Evolutionary conservation across 2,888 invertebrate genomes (phyloP), one percentile per base, ranked within the genome.

Genomic region (Petrophora chlorosata): DNA sequence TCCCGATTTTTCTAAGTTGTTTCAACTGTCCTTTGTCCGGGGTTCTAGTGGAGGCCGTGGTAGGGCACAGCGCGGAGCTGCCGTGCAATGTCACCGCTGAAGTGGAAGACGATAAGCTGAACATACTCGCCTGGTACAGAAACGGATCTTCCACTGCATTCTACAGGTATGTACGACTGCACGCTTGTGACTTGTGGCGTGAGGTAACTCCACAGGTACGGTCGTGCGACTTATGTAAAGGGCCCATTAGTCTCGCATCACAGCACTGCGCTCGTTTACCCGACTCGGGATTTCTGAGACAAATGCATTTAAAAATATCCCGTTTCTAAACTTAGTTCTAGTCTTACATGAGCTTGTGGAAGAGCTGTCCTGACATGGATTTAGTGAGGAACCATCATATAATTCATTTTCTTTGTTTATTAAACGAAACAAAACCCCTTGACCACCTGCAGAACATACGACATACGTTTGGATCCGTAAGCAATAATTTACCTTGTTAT

Each of bases 61-160:
- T 74, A 50, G 86, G 86, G 0, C 76, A 82, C 41, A 80, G 59
- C 47, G 85, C 76, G 2, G 85, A 85, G 57, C 68, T 90, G 15
- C 82, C 88, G 2, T 90, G 90, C 67, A 84, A 86, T 57, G 73
- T 83, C 13, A 81, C 82, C 0, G 72, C 85, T 0, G 80, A 83
- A 43, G 73, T 67, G 19, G 73, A 70, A 35, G 74, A 76, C 26
- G 88, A 85, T 63, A 79, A 74, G 36, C 73, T 88, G 17, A 83
- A 71, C 29, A 76, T 85, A 36, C 67, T 89, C 36, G 85, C 83
- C 12, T 90, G 89, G 89, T 89, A 89, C 65, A 78, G 65, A 56
- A 75, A 83, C 43, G 79, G 76, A 19, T 79, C 83, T 0, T 61
- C 80, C 4, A 75, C 77, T 2, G 86, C 90, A 25, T 85, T 90